Percentiles rank a stretch among this genome's conserved stretches.
Conservation (phyloP, 2,888 invertebrate genomes). For the Petrolisthes manimaculis region DNA sequence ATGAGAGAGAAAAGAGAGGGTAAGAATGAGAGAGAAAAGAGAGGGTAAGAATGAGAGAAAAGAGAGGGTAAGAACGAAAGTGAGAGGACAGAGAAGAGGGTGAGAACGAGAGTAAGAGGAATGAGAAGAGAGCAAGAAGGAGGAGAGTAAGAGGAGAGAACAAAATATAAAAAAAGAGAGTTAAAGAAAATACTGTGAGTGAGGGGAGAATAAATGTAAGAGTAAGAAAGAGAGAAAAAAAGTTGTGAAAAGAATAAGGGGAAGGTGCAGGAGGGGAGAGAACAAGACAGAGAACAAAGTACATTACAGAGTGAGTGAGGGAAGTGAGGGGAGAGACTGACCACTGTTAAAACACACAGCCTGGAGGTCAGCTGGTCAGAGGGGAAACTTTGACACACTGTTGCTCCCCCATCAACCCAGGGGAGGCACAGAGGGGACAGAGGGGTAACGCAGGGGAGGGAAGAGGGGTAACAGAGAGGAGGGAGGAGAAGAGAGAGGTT, state of each 20-base stretch:
- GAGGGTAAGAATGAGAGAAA: no score
- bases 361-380: background rate
- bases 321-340: background rate
- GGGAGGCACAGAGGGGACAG: background rate
- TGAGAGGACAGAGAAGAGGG: background rate
- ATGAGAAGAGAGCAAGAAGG: background rate
- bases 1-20: no score
- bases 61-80: background rate
- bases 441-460: background rate
- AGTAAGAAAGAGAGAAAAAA: background rate
- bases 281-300: background rate
- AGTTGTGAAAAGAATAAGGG: background rate
- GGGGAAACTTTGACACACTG: background rate
- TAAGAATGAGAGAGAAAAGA: no score
- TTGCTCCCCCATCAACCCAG: background rate
- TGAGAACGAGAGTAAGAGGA: background rate
- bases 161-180: background rate
- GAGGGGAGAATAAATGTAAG: background rate
- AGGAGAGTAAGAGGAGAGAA: background rate
- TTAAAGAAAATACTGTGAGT: background rate
- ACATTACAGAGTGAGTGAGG: background rate
- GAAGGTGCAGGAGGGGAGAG: background rate
- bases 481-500: background rate
- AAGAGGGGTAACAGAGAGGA: background rate
- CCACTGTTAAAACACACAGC: background rate